Evolutionary conservation across 2,888 invertebrate species (phyloP), one percentile per base, ranked within the genome.

Genomic region (Phortica okadai): DNA sequence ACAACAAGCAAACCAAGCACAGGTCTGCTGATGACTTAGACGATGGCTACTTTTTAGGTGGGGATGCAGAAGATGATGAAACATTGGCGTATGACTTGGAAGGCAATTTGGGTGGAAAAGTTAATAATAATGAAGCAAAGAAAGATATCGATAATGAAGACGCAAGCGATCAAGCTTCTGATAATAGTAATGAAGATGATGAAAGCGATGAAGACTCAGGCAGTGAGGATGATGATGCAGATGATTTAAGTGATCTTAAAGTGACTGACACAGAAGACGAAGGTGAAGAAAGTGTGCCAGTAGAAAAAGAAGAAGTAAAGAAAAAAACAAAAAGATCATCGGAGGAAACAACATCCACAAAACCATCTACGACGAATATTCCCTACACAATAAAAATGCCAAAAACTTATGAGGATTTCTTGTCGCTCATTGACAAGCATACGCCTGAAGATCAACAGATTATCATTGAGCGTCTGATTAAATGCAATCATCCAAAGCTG

Each of bases 21-120:
- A 92, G 94, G 76, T 95, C 95, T 78, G 97, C 97, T 0, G 98
- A 98, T 92, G 97, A 97, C 90, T 93, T 98, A 76, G 97, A 97
- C 83, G 97, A 97, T 91, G 95, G 95, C 89, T 95, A 95, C 86
- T 93, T 93, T 58, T 90, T 94, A 78, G 94, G 74, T 21, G 94
- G 85, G 33, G 84, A 79, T 6, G 88, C 88, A 1, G 90, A 90
- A 10, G 86, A 85, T 4, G 85, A 81, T 11, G 84, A 78, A 16
- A 86, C 84, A 0, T 67, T 91, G 59, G 84, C 90, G 0, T 92
- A 91, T 74, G 91, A 90, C 77, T 77, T 90, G 74, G 89, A 91
- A 58, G 91, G 91, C 80, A 85, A 89, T 21, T 62, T 62, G 25
- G 62, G 62, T 62, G 62, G 62, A 5, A 82, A 79, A 0, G 83